Evolutionary conservation across 2,888 invertebrate species (phyloP).

Genomic region (Phyllotreta cruciferae): DNA sequence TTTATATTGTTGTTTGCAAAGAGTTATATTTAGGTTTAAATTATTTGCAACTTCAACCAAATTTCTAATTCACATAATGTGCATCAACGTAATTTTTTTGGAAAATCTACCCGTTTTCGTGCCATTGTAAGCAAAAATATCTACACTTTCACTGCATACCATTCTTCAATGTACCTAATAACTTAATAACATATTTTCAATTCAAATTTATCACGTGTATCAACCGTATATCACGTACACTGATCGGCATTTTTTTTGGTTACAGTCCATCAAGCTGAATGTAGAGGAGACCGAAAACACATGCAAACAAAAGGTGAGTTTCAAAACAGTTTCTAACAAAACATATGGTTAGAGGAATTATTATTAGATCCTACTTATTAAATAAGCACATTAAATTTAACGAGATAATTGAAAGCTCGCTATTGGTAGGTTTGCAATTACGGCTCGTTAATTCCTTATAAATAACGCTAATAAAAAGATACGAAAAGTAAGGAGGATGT

Average conservation of each 20-base stretch:
- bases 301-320: constrained; percentile 24
- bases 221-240: background rate
- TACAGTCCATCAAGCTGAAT: constrained; percentile 17
- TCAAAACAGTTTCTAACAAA: background rate
- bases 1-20: too few species aligned
- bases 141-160: constrained; percentile 6
- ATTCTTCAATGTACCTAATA: constrained; percentile 9
- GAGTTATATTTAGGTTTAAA: too few species aligned
- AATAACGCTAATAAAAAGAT: too few species aligned
- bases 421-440: too few species aligned
- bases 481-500: too few species aligned
- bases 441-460: too few species aligned
- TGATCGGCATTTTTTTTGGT: constrained; percentile 12
- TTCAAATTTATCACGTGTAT: background rate
- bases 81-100: too few species aligned
- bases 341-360: too few species aligned
- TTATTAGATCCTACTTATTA: background rate
- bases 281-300: constrained; percentile 14
- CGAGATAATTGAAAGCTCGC: too few species aligned
- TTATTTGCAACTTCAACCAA: background rate
- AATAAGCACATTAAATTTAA: too few species aligned
- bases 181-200: constrained; percentile 10
- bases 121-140: background rate
- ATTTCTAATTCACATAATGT: background rate
- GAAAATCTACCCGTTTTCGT: too few species aligned